These are phyloP conservation scores for Engystomops pustulosus DNA, from an alignment of 2,113 vertebrate genomes.

Conservation along the genomic window DNA sequence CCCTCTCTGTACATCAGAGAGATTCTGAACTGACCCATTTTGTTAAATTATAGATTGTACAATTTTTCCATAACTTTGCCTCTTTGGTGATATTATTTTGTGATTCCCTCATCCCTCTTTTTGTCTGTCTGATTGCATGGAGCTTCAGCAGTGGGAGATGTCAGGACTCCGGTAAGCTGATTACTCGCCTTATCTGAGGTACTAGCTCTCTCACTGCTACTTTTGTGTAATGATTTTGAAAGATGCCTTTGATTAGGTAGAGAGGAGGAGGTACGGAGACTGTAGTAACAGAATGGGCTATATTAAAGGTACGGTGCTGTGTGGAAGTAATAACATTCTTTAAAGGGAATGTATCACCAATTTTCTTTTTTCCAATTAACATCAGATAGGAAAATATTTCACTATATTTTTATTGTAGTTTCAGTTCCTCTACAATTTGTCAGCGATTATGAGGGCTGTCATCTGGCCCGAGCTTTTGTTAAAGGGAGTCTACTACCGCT, in stretches of 20 bases:
- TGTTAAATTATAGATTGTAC: slow-evolving; percentile 56
- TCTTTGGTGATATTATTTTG: slow-evolving; percentile 46
- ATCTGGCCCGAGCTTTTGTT: too few species aligned
- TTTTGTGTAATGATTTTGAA: slow-evolving; percentile 59
- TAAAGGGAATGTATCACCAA: too few species aligned
- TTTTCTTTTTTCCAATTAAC: too few species aligned
- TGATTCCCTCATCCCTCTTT: slow-evolving; percentile 46
- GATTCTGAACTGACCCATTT: slow-evolving; percentile 50
- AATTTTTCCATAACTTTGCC: slow-evolving; percentile 52
- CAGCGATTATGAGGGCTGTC: too few species aligned
- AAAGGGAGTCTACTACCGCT: too few species aligned
- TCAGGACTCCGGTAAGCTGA: slow-evolving; percentile 57
- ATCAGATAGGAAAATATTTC: not conserved
- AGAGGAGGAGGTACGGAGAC: not conserved
- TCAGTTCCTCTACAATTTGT: too few species aligned
- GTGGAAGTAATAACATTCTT: not conserved
- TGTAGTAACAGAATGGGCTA: slow-evolving; percentile 15
- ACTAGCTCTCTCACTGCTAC: slow-evolving; percentile 41
- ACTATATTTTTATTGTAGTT: too few species aligned
- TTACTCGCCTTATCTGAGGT: slow-evolving; percentile 57
- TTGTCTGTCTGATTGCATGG: slow-evolving; percentile 51
- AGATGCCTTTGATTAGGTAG: slow-evolving; percentile 57
- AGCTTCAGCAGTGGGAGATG: slow-evolving; percentile 47
- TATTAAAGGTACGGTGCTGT: slow-evolving; percentile 20
- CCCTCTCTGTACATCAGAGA: slow-evolving; percentile 32